These are phyloP conservation scores for Tethya wilhelma DNA, from an alignment of 37 sponge, comb jelly and placozoan genomes.

Conservation along the genomic window DNA sequence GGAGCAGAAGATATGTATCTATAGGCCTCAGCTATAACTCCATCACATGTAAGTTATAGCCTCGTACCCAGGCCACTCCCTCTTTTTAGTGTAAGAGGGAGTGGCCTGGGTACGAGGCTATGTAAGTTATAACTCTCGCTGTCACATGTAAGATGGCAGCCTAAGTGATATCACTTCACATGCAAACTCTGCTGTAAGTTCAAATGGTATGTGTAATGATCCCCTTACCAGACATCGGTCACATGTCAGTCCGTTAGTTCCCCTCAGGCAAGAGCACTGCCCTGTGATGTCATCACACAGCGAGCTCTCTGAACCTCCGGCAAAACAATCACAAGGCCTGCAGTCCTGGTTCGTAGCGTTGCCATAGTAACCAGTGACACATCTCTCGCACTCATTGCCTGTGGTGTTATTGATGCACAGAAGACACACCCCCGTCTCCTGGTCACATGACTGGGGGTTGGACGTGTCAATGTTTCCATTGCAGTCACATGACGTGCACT, in stretches of 20 bases:
- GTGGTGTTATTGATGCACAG: constrained; percentile 37
- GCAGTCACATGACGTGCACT: constrained; percentile 42
- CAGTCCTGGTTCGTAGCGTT: constrained; percentile 22
- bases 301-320: constrained; percentile 5
- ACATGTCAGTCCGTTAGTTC: constrained; percentile 46
- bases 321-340: constrained; percentile 25
- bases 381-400: constrained; percentile 39
- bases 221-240: constrained; percentile 43
- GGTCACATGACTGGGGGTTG: constrained; percentile 45
- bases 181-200: too few relatives aligned
- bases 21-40: too few relatives aligned
- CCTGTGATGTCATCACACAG: constrained; percentile 53
- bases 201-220: too few relatives aligned
- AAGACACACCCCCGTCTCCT: constrained; percentile 37
- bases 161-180: too few relatives aligned
- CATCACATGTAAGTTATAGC: too few relatives aligned
- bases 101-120: too few relatives aligned
- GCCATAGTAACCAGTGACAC: constrained; percentile 32
- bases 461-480: constrained; percentile 51
- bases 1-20: too few relatives aligned
- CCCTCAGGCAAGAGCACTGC: constrained; percentile 51
- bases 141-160: too few relatives aligned
- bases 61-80: too few relatives aligned
- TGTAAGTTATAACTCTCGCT: too few relatives aligned
- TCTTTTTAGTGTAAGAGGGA: too few relatives aligned